Conservation (phyloP, 2,113 vertebrate species). For the Antechinus stuartii region DNA sequence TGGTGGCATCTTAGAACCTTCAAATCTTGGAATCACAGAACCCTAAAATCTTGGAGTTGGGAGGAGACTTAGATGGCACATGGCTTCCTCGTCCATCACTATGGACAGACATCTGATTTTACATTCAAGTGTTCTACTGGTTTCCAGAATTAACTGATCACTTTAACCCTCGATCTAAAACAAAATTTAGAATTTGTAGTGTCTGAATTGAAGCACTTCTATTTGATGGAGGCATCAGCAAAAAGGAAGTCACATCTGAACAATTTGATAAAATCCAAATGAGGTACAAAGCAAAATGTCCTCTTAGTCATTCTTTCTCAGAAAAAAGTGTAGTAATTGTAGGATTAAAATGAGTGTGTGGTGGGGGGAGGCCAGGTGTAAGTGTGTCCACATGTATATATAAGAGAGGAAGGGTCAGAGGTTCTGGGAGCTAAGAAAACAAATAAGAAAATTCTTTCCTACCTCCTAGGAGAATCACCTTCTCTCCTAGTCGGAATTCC, state of each 20-base stretch:
- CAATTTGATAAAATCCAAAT: conserved; percentile 12
- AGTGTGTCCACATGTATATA: neutral
- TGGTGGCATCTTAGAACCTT: neutral
- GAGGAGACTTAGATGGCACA: neutral
- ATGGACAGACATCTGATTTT: neutral
- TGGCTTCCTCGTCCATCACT: neutral
- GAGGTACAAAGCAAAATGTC: neutral
- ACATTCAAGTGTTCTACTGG: neutral
- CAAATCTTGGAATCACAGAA: neutral
- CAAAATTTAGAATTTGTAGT: conserved; percentile 8
- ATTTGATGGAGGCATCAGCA: neutral
- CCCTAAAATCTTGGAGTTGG: neutral
- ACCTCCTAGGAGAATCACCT: neutral
- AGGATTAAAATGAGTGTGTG: neutral
- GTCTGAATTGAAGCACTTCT: neutral
- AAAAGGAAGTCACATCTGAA: conserved; percentile 15
- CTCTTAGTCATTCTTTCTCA: conserved; percentile 33
- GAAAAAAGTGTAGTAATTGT: conserved; percentile 10
- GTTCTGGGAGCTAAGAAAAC: neutral
- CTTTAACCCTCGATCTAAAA: conserved; percentile 11
- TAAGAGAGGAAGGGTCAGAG: conserved; percentile 11
- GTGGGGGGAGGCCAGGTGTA: neutral
- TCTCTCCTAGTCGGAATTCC: conserved; percentile 38
- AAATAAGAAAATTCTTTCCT: conserved; percentile 27
- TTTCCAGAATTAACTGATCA: conserved; percentile 14